phyloP scores from a whole-genome alignment of 2,888 invertebrate genomes.

The Hydrotaea cyrtoneurina region DNA sequence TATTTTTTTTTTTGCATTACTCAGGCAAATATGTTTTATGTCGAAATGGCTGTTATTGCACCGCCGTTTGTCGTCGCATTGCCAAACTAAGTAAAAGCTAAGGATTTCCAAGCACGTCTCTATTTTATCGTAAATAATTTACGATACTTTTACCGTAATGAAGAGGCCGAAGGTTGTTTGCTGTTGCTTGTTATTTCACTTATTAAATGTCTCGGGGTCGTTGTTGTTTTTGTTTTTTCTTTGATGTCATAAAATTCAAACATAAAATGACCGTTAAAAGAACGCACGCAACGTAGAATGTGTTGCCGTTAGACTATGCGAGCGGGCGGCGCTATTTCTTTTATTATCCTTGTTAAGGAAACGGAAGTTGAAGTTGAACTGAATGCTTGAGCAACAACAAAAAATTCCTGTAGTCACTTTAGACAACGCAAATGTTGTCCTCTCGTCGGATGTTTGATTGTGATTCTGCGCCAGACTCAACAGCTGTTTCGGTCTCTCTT shows the following conservation, averaged over 20 bases:
- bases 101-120: conserved; percentile 64
- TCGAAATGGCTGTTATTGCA: conserved; percentile 6
- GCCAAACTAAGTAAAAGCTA: conserved; percentile 34
- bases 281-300: neutral
- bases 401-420: conserved; percentile 48
- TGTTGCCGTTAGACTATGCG: neutral
- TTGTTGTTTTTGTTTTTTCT: neutral
- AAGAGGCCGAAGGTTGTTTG: neutral
- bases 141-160: conserved; percentile 57
- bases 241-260: conserved; percentile 35
- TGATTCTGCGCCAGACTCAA: conserved; percentile 9
- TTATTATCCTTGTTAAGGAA: conserved; percentile 71
- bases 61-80: conserved; percentile 6
- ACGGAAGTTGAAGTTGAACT: conserved; percentile 68
- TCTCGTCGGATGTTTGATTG: neutral
- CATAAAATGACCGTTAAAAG: conserved; percentile 41
- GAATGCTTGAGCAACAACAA: conserved; percentile 47
- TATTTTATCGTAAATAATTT: conserved; percentile 69
- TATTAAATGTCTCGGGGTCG: conserved; percentile 18
- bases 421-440: conserved; percentile 35
- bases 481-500: conserved; percentile 43
- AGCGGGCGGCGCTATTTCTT: conserved; percentile 11
- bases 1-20: conserved; percentile 13
- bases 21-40: conserved; percentile 9
- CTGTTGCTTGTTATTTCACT: neutral